phyloP scores from a whole-genome alignment of 2,797 vertebrate genomes.

The Phyllotis vaccarum region DNA sequence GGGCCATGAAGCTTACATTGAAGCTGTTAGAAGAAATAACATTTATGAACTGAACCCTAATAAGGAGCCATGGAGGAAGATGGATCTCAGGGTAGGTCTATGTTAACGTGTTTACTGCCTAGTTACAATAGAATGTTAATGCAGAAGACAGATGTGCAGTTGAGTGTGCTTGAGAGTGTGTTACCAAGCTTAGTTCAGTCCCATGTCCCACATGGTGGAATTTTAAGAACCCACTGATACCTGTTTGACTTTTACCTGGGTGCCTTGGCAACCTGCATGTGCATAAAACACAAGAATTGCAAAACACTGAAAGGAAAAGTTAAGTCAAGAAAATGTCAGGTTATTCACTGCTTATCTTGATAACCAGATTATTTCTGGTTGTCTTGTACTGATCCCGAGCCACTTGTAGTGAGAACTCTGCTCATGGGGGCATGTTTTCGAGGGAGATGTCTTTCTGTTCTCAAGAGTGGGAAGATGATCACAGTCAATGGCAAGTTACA shows the following conservation, averaged over 20 bases:
- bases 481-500: neutral
- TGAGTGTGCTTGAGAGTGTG: neutral
- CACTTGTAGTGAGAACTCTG: neutral
- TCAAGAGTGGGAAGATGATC: neutral
- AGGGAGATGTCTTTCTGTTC: neutral
- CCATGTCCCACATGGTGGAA: too few species aligned
- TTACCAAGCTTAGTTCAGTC: neutral
- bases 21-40: slow-evolving; percentile 93
- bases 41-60: slow-evolving; percentile 94
- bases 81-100: slow-evolving; percentile 93
- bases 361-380: too few species aligned
- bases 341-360: neutral
- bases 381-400: neutral
- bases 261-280: neutral
- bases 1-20: slow-evolving; percentile 98
- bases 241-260: neutral
- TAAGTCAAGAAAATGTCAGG: neutral
- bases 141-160: neutral
- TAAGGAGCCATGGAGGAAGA: slow-evolving; percentile 98
- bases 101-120: neutral
- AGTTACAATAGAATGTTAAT: neutral
- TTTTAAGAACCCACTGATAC: too few species aligned
- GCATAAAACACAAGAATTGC: neutral
- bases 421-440: neutral
- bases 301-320: neutral